phyloP scores from a whole-genome alignment of 2,888 invertebrate genomes.

The Eilema depressum region DNA sequence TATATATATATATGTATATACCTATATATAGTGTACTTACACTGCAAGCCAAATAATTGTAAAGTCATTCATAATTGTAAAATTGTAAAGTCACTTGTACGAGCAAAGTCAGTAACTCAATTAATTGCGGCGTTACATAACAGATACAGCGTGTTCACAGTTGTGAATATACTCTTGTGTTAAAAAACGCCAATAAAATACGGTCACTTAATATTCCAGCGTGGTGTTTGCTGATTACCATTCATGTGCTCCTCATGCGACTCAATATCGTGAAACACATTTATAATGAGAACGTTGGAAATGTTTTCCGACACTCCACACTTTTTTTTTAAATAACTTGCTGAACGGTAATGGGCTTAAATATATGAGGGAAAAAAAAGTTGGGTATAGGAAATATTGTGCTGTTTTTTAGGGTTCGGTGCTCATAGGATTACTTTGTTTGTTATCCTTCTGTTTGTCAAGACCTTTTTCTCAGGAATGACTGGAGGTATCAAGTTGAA shows the following conservation, averaged over 20 bases:
- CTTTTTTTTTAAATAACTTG: background rate
- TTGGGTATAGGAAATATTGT: background rate
- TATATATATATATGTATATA: no score
- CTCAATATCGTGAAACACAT: constrained; percentile 38
- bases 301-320: constrained; percentile 9
- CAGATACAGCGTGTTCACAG: background rate
- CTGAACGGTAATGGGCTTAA: background rate
- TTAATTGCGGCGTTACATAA: background rate
- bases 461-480: no score
- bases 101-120: no score
- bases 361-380: background rate
- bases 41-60: no score
- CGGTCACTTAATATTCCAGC: constrained; percentile 43
- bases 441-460: no score
- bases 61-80: no score
- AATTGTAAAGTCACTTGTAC: no score
- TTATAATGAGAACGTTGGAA: constrained; percentile 26
- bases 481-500: no score
- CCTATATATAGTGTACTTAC: no score
- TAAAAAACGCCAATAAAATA: constrained; percentile 37
- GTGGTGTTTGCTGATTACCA: constrained; percentile 43
- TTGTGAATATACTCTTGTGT: background rate
- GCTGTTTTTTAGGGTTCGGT: no score
- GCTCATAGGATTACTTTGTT: no score
- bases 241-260: constrained; percentile 40